phyloP scores from a whole-genome alignment of 2,888 invertebrate species.

The Pterostichus niger region DNA sequence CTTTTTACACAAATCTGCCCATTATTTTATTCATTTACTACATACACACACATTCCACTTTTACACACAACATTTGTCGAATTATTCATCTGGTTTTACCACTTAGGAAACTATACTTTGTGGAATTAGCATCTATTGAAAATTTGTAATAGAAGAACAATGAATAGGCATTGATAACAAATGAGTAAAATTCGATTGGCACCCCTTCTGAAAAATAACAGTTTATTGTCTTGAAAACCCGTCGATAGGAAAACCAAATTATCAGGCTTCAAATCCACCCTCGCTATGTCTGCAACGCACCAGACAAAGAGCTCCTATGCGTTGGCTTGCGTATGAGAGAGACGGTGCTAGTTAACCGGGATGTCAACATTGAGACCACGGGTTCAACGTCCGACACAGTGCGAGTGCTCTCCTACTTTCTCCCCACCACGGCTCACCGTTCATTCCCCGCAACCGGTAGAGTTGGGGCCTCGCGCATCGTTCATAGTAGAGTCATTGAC shows the following conservation, averaged over 20 bases:
- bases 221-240: conserved; percentile 22
- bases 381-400: conserved; percentile 76
- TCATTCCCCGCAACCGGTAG: conserved; percentile 25
- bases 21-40: conserved; percentile 23
- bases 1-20: conserved; percentile 56
- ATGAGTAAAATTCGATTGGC: not conserved
- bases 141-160: too few species aligned
- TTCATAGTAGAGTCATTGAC: conserved; percentile 62
- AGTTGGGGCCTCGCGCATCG: conserved; percentile 20
- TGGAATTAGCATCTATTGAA: too few species aligned
- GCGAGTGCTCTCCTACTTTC: conserved; percentile 73
- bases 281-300: conserved; percentile 46
- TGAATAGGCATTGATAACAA: too few species aligned
- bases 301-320: conserved; percentile 5
- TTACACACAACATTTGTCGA: not conserved
- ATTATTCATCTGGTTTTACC: not conserved
- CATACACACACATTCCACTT: not conserved
- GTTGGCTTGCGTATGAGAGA: conserved; percentile 40
- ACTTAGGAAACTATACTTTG: not conserved
- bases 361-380: conserved; percentile 76
- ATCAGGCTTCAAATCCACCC: conserved; percentile 59
- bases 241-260: conserved; percentile 53
- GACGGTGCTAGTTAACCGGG: conserved; percentile 71
- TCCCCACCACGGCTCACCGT: conserved; percentile 68
- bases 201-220: not conserved